Conservation (phyloP, 2,888 invertebrate genomes). For the Eledona agricola region DNA sequence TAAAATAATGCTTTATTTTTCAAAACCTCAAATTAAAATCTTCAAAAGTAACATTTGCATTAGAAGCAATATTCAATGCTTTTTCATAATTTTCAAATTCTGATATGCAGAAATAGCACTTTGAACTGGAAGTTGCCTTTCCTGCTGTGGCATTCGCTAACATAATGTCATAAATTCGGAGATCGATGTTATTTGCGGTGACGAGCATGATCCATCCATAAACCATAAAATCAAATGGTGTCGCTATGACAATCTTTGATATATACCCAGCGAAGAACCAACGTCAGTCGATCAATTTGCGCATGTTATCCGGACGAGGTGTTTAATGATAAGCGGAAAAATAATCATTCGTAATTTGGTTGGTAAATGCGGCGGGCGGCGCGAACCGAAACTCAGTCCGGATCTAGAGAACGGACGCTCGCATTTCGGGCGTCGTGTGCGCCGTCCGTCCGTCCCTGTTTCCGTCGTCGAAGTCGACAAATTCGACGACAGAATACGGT, state of each 20-base stretch:
- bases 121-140: no score
- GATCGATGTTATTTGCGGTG: slow-evolving; percentile 13
- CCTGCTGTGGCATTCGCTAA: neutral
- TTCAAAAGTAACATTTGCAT: no score
- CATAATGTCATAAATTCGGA: slow-evolving; percentile 5
- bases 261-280: slow-evolving; percentile 33
- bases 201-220: slow-evolving; percentile 9
- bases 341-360: slow-evolving; percentile 23
- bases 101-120: no score
- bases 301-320: slow-evolving; percentile 42
- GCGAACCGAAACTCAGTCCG: slow-evolving; percentile 11
- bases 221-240: slow-evolving; percentile 23
- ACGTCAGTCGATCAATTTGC: slow-evolving; percentile 45
- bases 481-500: no score
- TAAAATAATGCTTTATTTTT: no score
- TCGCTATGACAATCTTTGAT: slow-evolving; percentile 35
- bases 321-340: slow-evolving; percentile 24
- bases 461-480: slow-evolving; percentile 10
- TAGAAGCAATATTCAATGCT: no score
- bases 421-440: slow-evolving; percentile 13
- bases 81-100: no score
- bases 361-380: slow-evolving; percentile 28
- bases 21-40: no score
- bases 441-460: no score
- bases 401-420: slow-evolving; percentile 4